A percentile compares a stretch with the other conserved stretches of the same genome.
phyloP scores from a whole-genome alignment of 2,888 invertebrate genomes.

The Eilema depressum region DNA sequence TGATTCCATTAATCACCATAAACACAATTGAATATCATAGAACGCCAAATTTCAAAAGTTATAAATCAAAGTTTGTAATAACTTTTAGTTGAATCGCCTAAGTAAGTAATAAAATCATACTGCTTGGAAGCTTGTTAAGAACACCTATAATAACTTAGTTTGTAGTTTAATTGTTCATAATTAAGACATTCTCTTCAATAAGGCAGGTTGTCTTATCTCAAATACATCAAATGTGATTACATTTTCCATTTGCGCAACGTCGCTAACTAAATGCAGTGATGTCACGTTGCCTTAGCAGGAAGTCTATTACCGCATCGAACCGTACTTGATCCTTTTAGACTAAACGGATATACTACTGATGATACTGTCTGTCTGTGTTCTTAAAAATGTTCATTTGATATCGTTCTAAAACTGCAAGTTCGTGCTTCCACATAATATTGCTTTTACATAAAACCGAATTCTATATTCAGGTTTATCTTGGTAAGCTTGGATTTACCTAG shows the following conservation, averaged over 20 bases:
- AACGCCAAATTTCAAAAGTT: neutral
- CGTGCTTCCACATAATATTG: neutral
- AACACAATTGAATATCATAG: neutral
- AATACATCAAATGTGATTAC: slow-evolving; percentile 35
- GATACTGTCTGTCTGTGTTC: slow-evolving; percentile 60
- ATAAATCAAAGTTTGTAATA: slow-evolving; percentile 5
- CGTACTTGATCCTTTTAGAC: slow-evolving; percentile 76
- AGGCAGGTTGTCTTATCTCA: slow-evolving; percentile 27
- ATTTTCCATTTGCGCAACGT: slow-evolving; percentile 44
- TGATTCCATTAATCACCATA: too few relatives aligned
- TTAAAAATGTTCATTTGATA: neutral
- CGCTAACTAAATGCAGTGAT: slow-evolving; percentile 56
- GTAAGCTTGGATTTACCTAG: neutral
- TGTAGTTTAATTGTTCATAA: slow-evolving; percentile 32
- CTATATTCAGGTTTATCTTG: neutral
- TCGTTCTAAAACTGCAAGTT: neutral
- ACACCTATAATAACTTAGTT: slow-evolving; percentile 26
- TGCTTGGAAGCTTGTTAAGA: slow-evolving; percentile 13
- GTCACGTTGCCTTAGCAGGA: slow-evolving; percentile 68
- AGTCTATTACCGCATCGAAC: slow-evolving; percentile 62
- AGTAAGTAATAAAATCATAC: slow-evolving; percentile 33
- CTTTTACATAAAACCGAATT: neutral
- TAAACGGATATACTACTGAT: slow-evolving; percentile 75
- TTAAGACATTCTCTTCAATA: slow-evolving; percentile 34
- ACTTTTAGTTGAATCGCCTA: slow-evolving; percentile 21